phyloP scores from a whole-genome alignment of 2,888 invertebrate species.

The Drosophila gaucha region DNA sequence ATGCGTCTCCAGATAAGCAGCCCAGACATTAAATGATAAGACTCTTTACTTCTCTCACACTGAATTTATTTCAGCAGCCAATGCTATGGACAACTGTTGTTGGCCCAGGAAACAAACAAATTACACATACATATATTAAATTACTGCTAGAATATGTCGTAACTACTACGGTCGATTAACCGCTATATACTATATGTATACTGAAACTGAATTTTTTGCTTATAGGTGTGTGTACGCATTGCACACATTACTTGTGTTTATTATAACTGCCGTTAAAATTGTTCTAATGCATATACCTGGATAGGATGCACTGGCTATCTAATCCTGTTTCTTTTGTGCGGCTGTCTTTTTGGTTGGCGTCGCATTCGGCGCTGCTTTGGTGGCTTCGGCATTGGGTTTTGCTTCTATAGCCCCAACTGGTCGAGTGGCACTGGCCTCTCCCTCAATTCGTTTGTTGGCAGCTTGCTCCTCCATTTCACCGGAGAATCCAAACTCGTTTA shows the following conservation, averaged over 20 bases:
- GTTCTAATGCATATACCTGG: constrained; percentile 47
- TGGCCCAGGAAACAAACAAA: constrained; percentile 55
- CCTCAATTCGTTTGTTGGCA: constrained; percentile 54
- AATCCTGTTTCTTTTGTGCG: constrained; percentile 83
- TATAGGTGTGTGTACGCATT: constrained; percentile 3
- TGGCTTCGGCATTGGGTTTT: neutral
- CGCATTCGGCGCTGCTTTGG: constrained; percentile 20
- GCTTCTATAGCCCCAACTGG: constrained; percentile 53
- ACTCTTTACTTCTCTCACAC: constrained; percentile 47
- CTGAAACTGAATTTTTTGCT: constrained; percentile 40
- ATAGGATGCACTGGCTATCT: constrained; percentile 41
- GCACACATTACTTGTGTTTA: constrained; percentile 17
- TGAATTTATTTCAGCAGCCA: constrained; percentile 71
- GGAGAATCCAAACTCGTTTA: constrained; percentile 99
- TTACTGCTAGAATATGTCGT: constrained; percentile 60
- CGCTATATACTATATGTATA: constrained; percentile 54
- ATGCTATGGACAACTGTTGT: constrained; percentile 32
- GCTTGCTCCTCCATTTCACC: constrained; percentile 90
- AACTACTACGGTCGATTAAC: constrained; percentile 25
- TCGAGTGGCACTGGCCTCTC: constrained; percentile 16
- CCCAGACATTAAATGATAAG: constrained; percentile 5
- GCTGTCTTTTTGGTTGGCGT: constrained; percentile 71
- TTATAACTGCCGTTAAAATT: constrained; percentile 43
- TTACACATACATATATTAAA: constrained; percentile 48
- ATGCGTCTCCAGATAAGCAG: constrained; percentile 23